These are phyloP conservation scores for Agrotis segetum DNA, from an alignment of 2,888 invertebrate genomes.

Conservation along the genomic window DNA sequence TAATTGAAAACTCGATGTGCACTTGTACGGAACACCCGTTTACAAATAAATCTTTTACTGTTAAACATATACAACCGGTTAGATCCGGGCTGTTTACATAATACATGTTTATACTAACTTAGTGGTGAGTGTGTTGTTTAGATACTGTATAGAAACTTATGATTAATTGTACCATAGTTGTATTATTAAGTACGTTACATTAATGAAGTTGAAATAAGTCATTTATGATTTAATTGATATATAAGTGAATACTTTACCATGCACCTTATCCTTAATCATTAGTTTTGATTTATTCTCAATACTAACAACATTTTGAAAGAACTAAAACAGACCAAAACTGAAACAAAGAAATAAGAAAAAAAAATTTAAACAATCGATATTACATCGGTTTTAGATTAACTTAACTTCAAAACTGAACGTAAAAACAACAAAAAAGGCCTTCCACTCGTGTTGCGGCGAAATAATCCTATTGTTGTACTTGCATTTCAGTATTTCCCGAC, in stretches of 20 bases:
- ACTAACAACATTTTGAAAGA: too few species aligned
- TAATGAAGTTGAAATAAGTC: background rate
- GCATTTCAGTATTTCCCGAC: slow-evolving; percentile 68
- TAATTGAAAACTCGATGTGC: slow-evolving; percentile 90
- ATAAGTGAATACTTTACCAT: background rate
- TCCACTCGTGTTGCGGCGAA: slow-evolving; percentile 34
- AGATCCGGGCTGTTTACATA: slow-evolving; percentile 43
- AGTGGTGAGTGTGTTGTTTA: background rate
- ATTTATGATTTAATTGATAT: background rate
- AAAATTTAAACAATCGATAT: slow-evolving; percentile 16
- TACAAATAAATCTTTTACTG: slow-evolving; percentile 85
- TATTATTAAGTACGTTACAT: background rate
- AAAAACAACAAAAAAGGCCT: slow-evolving; percentile 42
- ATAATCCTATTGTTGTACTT: slow-evolving; percentile 63
- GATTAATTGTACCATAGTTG: background rate
- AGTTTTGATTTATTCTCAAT: background rate
- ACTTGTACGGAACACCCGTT: slow-evolving; percentile 86
- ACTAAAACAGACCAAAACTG: background rate
- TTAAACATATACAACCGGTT: slow-evolving; percentile 64
- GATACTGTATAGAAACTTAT: background rate
- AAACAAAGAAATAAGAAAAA: background rate
- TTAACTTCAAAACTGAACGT: slow-evolving; percentile 36
- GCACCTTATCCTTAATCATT: too few species aligned
- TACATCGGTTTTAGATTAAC: slow-evolving; percentile 36
- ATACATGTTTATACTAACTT: slow-evolving; percentile 7